phyloP scores from a whole-genome alignment of 2,113 vertebrate genomes.

The Phaethornis superciliosus region DNA sequence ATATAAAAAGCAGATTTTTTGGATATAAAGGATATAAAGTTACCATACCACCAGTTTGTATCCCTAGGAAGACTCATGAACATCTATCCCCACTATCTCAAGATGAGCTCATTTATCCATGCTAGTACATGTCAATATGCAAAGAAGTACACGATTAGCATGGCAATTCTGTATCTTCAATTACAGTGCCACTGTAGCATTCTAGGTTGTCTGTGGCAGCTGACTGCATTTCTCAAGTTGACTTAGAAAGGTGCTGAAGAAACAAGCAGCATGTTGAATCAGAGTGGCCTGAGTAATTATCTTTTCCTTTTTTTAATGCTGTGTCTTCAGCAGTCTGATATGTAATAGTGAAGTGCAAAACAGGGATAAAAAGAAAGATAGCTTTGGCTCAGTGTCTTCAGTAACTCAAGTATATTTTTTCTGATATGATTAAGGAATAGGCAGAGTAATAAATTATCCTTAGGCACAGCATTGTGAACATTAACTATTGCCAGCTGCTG shows the following conservation, averaged over 20 bases:
- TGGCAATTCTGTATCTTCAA: not conserved
- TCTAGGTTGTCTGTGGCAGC: not conserved
- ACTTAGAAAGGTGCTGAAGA: not conserved
- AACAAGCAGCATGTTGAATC: not conserved
- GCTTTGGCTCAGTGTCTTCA: not conserved
- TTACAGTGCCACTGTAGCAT: not conserved
- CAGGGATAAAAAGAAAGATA: not conserved
- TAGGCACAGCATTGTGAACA: not conserved
- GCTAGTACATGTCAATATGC: not conserved
- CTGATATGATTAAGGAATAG: not conserved
- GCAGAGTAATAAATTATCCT: not conserved
- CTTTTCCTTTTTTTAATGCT: not conserved
- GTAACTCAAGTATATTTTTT: not conserved
- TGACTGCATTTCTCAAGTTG: not conserved
- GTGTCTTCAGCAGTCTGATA: not conserved
- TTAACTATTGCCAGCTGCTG: not conserved
- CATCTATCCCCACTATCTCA: not conserved
- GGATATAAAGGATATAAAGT: rapidly evolving
- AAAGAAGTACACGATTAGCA: not conserved
- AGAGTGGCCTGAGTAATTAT: not conserved
- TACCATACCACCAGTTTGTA: not conserved
- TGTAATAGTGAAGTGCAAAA: not conserved
- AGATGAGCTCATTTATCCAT: not conserved
- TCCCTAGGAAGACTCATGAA: not conserved
- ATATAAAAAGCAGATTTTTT: no score